A percentile compares a stretch with the other conserved stretches of the same genome.
These are phyloP conservation scores for Atopsyche davidsoni DNA, from an alignment of 1,140 invertebrate genomes.

Conservation along the genomic window DNA sequence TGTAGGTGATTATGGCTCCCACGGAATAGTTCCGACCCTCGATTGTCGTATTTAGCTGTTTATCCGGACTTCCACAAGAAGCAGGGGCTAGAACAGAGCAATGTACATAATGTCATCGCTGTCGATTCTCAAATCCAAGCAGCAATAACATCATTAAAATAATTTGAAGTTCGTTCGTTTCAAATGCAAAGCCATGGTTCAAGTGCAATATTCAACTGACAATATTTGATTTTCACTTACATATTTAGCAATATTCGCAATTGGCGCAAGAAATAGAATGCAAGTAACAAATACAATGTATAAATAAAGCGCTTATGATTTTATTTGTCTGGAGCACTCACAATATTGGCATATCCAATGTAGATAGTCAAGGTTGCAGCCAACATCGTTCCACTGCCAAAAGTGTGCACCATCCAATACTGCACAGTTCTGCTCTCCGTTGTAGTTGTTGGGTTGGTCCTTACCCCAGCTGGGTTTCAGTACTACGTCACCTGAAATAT, in stretches of 20 bases:
- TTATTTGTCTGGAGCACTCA: no score
- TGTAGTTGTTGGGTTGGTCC: constrained; percentile 93
- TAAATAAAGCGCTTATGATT: no score
- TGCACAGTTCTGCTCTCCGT: constrained; percentile 90
- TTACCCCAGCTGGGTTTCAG: constrained; percentile 81
- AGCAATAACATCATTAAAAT: no score
- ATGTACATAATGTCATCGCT: no score
- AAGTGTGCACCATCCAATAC: constrained; percentile 81
- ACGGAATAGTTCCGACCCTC: constrained; percentile 62
- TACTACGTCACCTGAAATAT: constrained; percentile 64
- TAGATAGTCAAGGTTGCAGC: constrained; percentile 85
- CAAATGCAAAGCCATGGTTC: no score
- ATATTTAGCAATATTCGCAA: no score
- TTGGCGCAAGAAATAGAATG: no score
- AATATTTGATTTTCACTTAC: no score
- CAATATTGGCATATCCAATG: constrained; percentile 90
- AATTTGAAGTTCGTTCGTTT: no score
- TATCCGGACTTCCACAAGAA: constrained; percentile 81
- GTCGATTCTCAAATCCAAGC: no score
- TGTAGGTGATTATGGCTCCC: constrained; percentile 66
- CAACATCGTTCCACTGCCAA: constrained; percentile 93
- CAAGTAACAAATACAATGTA: no score
- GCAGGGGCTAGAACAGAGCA: constrained; percentile 73
- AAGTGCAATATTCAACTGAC: no score
- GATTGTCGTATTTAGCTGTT: constrained; percentile 77